Conservation (phyloP, 2,888 invertebrate genomes). For the Lagria hirta region DNA sequence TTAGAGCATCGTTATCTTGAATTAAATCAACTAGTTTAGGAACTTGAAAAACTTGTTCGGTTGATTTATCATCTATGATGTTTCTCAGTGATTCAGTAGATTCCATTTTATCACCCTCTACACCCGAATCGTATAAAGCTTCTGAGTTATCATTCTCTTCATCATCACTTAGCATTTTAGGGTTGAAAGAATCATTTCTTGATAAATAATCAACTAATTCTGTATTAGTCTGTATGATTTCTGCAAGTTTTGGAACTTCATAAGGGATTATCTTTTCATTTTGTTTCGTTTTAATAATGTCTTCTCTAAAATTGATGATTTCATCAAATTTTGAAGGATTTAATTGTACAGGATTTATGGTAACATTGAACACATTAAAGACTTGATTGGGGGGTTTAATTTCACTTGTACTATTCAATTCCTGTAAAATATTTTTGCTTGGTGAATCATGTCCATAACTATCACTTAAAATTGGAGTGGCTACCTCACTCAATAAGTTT, state of each 20-base stretch:
- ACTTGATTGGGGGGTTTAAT: constrained; percentile 50
- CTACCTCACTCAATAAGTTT: constrained; percentile 24
- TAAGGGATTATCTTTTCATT: constrained; percentile 1
- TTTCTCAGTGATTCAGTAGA: constrained; percentile 7
- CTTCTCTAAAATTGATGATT: constrained; percentile 32
- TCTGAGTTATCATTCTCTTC: constrained; percentile 9
- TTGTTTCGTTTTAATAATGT: constrained; percentile 12
- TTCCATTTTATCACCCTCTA: constrained; percentile 18
- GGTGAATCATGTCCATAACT: constrained; percentile 30
- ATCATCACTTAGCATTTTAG: constrained; percentile 3
- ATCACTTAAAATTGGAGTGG: constrained; percentile 6
- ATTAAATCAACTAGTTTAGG: constrained; percentile 46
- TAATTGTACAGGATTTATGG: constrained; percentile 41
- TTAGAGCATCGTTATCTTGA: constrained; percentile 43
- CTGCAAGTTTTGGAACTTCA: constrained; percentile 29
- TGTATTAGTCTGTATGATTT: constrained; percentile 23
- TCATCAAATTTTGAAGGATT: constrained; percentile 35
- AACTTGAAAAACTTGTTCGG: constrained; percentile 30
- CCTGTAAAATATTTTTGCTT: constrained; percentile 42
- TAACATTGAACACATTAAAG: constrained; percentile 52
- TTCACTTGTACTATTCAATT: constrained; percentile 47
- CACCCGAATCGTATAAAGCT: constrained; percentile 18
- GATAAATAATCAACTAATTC: constrained; percentile 8
- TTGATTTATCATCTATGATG: background rate
- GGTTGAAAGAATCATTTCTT: constrained; percentile 3